phyloP scores from a whole-genome alignment of 2,888 invertebrate species.

The Leptopilina myrica region DNA sequence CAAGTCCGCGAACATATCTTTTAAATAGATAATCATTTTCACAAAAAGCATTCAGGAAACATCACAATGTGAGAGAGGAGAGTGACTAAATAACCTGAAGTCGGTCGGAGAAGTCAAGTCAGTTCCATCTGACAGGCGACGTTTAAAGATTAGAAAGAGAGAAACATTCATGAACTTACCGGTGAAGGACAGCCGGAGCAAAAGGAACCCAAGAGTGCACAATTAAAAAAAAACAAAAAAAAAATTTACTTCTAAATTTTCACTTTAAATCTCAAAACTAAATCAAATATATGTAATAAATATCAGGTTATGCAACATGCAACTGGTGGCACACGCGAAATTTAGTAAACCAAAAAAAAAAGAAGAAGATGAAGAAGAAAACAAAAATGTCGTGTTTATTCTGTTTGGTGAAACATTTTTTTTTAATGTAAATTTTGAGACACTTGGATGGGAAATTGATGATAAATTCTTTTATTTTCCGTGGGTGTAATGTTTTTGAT shows the following conservation, averaged over 20 bases:
- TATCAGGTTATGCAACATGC: conserved; percentile 71
- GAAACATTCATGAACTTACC: conserved; percentile 50
- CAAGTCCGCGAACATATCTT: background rate
- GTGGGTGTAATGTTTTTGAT: background rate
- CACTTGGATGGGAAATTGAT: background rate
- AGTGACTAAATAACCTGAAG: conserved; percentile 22
- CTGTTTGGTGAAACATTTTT: background rate
- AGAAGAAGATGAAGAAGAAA: no score
- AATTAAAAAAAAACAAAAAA: background rate
- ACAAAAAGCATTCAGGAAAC: conserved; percentile 16
- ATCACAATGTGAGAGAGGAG: background rate
- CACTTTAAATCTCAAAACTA: background rate
- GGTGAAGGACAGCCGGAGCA: conserved; percentile 44
- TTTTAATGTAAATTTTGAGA: background rate
- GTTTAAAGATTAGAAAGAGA: conserved; percentile 40
- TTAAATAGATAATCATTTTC: background rate
- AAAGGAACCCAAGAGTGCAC: background rate
- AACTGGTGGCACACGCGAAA: conserved; percentile 71
- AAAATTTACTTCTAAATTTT: background rate
- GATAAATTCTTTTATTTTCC: background rate
- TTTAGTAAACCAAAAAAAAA: conserved; percentile 46
- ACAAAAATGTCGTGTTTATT: background rate
- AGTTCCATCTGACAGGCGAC: conserved; percentile 41
- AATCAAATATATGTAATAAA: conserved; percentile 51
- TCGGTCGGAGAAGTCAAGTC: conserved; percentile 32